Evolutionary conservation across 2,888 invertebrate genomes (phyloP), one percentile per base, ranked within the genome.

Genomic region (Perizoma flavofasciatum): DNA sequence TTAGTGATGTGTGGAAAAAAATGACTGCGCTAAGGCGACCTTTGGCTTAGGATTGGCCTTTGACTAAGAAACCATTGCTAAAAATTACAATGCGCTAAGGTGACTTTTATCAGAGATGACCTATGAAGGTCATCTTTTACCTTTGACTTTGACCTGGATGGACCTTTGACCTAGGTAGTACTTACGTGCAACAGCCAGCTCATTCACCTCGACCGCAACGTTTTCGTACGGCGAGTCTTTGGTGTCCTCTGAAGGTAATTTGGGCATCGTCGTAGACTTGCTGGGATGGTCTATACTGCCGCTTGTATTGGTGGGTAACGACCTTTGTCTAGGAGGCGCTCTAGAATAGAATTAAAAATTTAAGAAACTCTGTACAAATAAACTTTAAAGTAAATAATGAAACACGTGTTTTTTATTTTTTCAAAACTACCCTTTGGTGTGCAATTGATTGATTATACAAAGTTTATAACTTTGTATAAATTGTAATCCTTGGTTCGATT

Each of bases 211-310:
- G 1, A 83, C 82, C 0, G 80, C 80, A 0, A 91, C 85, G 68
- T 91, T 92, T 55, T 92, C 91, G 56, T 92, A 92, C 1, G 89
- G 88, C 0, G 90, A 85, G 44, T 90, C 89, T 59, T 85, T 89
- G 0, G 69, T 62, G 5, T 90, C 90, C 47, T 89, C 89, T 0
- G 89, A 88, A 0, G 93, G 93, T 53, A 94, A 93, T 65, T 94
- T 94, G 0, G 94, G 93, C 81, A 93, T 93, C 0, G 94, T 94
- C 4, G 86, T 93, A 0, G 94, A 94, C 55, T 94, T 94, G 0
- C 93, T 90, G 0, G 93, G 93, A 45, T 87, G 85, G 39, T 90
- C 89, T 0, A 84, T 67, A 50, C 81, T 81, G 0, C 83, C 82
- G 60, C 83, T 86, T 0, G 85, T 88, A 0, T 85, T 79, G 0